Conservation (phyloP, 2,888 invertebrate species). For the Lasioglossum lativentre region DNA sequence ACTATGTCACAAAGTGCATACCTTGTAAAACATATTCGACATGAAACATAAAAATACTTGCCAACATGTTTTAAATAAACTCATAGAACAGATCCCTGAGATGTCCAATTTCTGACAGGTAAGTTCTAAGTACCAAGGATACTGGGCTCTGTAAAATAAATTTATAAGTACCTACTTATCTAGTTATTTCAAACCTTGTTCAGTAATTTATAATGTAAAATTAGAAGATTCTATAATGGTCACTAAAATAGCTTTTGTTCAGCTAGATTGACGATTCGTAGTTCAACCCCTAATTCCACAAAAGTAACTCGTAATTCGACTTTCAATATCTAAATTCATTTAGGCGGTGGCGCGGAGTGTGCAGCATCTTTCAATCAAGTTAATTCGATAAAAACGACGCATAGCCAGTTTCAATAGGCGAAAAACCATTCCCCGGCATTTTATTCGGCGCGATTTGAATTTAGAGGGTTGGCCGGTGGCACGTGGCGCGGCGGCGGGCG, state of each 20-base stretch:
- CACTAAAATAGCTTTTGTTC: background rate
- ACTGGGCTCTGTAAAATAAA: no score
- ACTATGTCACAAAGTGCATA: no score
- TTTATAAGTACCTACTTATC: no score
- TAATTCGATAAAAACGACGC: slow-evolving; percentile 45
- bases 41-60: no score
- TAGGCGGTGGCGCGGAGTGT: background rate
- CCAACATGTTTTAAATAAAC: no score
- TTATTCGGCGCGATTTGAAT: slow-evolving; percentile 38
- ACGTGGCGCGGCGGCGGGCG: slow-evolving; percentile 45
- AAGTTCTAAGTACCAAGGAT: no score
- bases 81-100: no score
- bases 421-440: slow-evolving; percentile 25
- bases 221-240: background rate
- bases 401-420: slow-evolving; percentile 12
- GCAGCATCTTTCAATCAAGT: slow-evolving; percentile 27
- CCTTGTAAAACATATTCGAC: no score
- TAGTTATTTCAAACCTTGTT: no score
- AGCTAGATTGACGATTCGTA: background rate
- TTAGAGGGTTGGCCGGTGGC: slow-evolving; percentile 27
- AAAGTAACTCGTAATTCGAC: background rate
- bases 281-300: background rate
- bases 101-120: no score
- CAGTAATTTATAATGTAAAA: background rate
- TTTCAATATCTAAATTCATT: slow-evolving; percentile 28